Base-by-base conservation (phyloP, 2,797 vertebrate genomes). In the Halcyon badia region DNA sequence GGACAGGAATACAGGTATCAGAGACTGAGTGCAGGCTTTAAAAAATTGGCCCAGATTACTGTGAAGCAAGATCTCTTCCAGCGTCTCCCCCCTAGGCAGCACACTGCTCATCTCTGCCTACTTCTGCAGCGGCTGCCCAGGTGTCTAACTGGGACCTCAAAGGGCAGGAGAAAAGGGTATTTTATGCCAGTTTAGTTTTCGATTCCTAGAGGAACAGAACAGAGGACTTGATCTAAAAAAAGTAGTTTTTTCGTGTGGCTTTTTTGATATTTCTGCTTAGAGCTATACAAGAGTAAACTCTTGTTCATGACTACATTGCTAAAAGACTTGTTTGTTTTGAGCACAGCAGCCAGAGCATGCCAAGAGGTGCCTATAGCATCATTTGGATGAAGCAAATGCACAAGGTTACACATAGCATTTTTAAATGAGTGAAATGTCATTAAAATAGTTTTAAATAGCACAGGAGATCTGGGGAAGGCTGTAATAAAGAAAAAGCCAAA, bases 311-410 rank as follows among this genome's bases (percentile, higher is more conserved):
- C 6, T 46, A 18, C 8, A 10, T 78, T 1, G 3, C 65, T 76
- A 42, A 85, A 83, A 85, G 44, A 24, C 21, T 72, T 12, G 11
- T 60, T 83, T 80, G 85, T 65, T 94, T 94, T 91, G 57, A 91
- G 61, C 71, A 85, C 37, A 83, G 76, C 54, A 88, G 65, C 49
- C 62, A 64, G 58, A 66, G 62, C 73, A 39, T 82, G 66, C 58
- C 77, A 56, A 18, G 77, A 56, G 51, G 42, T 79, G 79, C 78
- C 44, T 69, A 73, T 57, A 83, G 76, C 48, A 57, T 83, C 30
- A 24, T 68, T 83, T 54, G 17, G 61, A 31, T 48, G 44, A 78
- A 58, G 31, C 11, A 73, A 77, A 66, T 19, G 26, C 41, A 69
- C 25, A 15, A 39, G 49, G 41, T 87, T 77, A 33, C 28, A 46